Evolutionary conservation across 2,888 invertebrate genomes (phyloP).

Genomic region (Onchidella celtica): DNA sequence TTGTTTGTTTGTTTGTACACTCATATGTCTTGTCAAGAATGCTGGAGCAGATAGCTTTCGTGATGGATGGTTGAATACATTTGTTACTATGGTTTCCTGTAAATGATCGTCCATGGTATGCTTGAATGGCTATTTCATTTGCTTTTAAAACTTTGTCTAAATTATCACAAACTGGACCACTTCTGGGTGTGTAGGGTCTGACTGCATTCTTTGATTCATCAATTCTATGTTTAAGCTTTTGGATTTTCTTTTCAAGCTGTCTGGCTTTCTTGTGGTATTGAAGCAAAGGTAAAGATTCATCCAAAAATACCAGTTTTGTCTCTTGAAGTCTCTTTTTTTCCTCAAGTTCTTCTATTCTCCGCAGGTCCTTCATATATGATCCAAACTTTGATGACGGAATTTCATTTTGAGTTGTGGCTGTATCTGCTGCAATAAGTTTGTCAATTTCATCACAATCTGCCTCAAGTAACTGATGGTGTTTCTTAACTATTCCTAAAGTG

Average conservation of each 20-base stretch:
- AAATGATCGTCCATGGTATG: background rate
- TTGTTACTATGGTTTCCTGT: background rate
- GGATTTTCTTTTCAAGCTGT: background rate
- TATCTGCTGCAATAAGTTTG: background rate
- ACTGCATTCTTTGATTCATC: background rate
- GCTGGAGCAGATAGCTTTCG: background rate
- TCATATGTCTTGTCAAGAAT: background rate
- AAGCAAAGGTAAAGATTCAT: background rate
- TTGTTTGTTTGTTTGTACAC: background rate
- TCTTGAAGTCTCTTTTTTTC: constrained; percentile 10
- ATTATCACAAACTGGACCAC: background rate
- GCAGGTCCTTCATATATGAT: too few relatives aligned
- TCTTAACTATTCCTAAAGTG: background rate
- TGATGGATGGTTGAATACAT: background rate
- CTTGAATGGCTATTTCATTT: background rate
- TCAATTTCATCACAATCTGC: background rate
- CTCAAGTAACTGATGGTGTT: background rate
- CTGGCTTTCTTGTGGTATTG: background rate
- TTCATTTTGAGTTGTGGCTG: too few relatives aligned
- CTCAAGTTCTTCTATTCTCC: background rate
- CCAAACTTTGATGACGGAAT: too few relatives aligned
- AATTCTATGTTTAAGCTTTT: background rate
- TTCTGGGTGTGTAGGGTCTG: background rate
- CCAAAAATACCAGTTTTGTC: background rate
- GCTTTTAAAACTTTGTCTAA: constrained; percentile 1